Base-by-base conservation (phyloP, 2,113 vertebrate genomes). In the Myrmophylax atrothorax region DNA sequence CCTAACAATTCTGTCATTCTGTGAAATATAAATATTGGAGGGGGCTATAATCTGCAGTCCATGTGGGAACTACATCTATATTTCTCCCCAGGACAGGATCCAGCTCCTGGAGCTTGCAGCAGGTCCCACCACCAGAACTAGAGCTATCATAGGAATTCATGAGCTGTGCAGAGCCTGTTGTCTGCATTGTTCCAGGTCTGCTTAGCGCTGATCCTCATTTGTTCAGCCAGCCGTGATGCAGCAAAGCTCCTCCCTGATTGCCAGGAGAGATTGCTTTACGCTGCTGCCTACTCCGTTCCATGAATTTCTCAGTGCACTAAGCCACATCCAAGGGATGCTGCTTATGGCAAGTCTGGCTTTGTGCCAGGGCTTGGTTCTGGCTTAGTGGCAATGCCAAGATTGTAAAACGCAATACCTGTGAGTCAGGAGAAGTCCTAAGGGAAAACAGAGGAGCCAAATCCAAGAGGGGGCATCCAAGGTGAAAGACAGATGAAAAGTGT, bases 131-230 rank as follows among this genome's bases (percentile, higher is more conserved):
- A 22, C 44, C 75, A 69, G 63, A 80, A n/a, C 13, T 74, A 31
- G 42, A 67, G 49, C 19, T 74, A 4, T 66, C 40, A 8, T 3
- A 1, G 44, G 4, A 42, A 6, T 52, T 28, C 37, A 4, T 12
- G 28, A 56, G 18, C 77, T 89, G 46, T 37, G 78, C 37, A 46
- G 46, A 88, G 49, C 20, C 14, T 68, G 18, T 49, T 53, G 53
- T 18, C 67, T 74, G 40, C n/a, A 10, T 44, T 69, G n/a, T 25
- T 81, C 42, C 28, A 70, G 56, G 60, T 87, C 64, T 2, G 3
- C 14, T 84, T 79, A 44, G 47, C 0, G 0, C 56, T 47, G 58
- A 25, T 25, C 8, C 62, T 1, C 38, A 56, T 62, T 38, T 60
- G 12, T 38, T 85, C 40, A 72, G 56, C 53, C 44, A 63, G 35